Evolutionary conservation across 2,113 vertebrate genomes (phyloP).

Genomic region (Aptenodytes patagonicus): DNA sequence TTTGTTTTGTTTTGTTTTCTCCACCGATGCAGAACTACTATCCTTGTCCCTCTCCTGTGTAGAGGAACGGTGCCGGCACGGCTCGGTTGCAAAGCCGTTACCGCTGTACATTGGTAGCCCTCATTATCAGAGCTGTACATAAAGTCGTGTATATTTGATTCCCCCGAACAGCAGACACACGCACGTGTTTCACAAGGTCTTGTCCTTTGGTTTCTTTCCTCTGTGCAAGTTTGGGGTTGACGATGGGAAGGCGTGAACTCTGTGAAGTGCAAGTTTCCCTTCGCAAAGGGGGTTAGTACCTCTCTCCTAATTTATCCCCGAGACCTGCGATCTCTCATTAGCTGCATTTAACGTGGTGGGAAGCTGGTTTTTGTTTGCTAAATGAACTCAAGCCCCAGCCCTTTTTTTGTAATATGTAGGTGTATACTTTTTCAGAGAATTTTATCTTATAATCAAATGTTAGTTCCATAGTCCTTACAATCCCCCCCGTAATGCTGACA

Average conservation of each 20-base stretch:
- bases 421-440: slow-evolving; percentile 56
- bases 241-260: neutral
- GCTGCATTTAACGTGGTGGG: neutral
- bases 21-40: neutral
- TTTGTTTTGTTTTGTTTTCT: too few relatives aligned
- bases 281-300: neutral
- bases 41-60: neutral
- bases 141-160: slow-evolving; percentile 10
- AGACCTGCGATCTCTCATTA: neutral
- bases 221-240: neutral
- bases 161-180: neutral
- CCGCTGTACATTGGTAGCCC: neutral
- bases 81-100: neutral
- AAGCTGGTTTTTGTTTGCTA: neutral
- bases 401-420: slow-evolving; percentile 36
- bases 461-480: neutral
- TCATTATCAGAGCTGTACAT: neutral
- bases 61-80: neutral
- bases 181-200: neutral
- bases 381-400: neutral
- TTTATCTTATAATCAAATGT: slow-evolving; percentile 3
- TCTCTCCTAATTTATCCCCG: neutral
- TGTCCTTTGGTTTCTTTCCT: neutral
- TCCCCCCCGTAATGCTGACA: neutral
- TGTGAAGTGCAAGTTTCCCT: neutral